A percentile compares a stretch with the other conserved stretches of the same genome.
Evolutionary conservation across 2,888 invertebrate genomes (phyloP).

Genomic region (Eupithecia tripunctaria): DNA sequence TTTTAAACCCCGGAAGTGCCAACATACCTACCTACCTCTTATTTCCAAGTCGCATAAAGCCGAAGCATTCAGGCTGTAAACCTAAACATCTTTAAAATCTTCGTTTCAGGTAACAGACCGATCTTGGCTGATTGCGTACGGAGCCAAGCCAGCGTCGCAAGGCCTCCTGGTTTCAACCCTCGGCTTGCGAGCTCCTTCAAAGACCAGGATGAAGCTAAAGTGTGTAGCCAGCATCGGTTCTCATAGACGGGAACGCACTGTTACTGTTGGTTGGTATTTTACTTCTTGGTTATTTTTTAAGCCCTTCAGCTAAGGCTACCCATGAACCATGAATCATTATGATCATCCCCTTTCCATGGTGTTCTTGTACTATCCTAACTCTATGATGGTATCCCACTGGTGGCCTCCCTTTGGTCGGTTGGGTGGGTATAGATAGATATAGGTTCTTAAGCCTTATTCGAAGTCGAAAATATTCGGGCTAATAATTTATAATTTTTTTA

Average conservation of each 20-base stretch:
- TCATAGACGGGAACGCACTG: constrained; percentile 71
- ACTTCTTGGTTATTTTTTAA: background rate
- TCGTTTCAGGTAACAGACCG: constrained; percentile 65
- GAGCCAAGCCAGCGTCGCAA: constrained; percentile 65
- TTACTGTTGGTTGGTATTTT: constrained; percentile 64
- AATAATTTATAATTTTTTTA: too few species aligned
- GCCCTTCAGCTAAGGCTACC: too few species aligned
- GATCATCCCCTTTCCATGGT: background rate
- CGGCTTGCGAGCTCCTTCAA: constrained; percentile 69
- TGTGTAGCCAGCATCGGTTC: constrained; percentile 73
- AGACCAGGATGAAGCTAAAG: constrained; percentile 69
- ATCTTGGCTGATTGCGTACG: constrained; percentile 68
- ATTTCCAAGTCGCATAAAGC: background rate
- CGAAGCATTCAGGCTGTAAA: background rate
- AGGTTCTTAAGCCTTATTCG: too few species aligned
- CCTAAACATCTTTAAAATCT: background rate
- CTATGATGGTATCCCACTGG: background rate
- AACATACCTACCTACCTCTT: too few species aligned
- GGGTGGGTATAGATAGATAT: too few species aligned
- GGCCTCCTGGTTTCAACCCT: constrained; percentile 71
- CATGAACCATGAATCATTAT: too few species aligned
- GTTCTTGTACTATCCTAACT: background rate
- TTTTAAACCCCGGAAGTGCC: too few species aligned
- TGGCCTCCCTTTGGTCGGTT: too few species aligned
- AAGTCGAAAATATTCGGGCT: too few species aligned